Conservation (phyloP, 1,140 invertebrate genomes). For the Galleria mellonella region DNA sequence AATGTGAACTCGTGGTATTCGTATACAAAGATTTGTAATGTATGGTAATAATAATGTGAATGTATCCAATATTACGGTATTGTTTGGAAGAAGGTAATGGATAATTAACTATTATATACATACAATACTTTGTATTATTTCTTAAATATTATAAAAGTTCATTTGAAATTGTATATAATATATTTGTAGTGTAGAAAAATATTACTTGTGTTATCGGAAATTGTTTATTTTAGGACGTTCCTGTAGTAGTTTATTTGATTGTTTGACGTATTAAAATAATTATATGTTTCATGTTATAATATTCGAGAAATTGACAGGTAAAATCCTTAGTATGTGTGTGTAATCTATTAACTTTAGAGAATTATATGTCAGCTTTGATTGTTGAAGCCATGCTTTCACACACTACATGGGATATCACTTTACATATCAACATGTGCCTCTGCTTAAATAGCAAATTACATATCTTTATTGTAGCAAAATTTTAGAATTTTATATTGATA, state of each 20-base stretch:
- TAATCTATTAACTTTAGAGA: conserved; percentile 22
- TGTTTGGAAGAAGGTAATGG: no score
- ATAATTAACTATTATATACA: no score
- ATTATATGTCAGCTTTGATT: conserved; percentile 53
- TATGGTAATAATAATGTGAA: no score
- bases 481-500: conserved; percentile 62
- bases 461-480: conserved; percentile 62
- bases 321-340: conserved; percentile 13
- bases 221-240: conserved; percentile 45
- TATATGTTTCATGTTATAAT: conserved; percentile 29
- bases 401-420: conserved; percentile 42
- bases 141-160: no score
- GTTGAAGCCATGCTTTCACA: conserved; percentile 52
- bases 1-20: no score
- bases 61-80: no score
- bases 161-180: neutral
- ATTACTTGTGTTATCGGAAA: conserved; percentile 12
- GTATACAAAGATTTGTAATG: no score
- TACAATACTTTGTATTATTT: no score
- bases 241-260: conserved; percentile 40
- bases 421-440: conserved; percentile 73
- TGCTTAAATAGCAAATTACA: conserved; percentile 68
- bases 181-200: neutral
- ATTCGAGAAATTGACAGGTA: conserved; percentile 11
- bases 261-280: conserved; percentile 22